Evolutionary conservation across 2,888 invertebrate species (phyloP), one percentile per base, ranked within the genome.

Genomic region (Mesochorus sp.): DNA sequence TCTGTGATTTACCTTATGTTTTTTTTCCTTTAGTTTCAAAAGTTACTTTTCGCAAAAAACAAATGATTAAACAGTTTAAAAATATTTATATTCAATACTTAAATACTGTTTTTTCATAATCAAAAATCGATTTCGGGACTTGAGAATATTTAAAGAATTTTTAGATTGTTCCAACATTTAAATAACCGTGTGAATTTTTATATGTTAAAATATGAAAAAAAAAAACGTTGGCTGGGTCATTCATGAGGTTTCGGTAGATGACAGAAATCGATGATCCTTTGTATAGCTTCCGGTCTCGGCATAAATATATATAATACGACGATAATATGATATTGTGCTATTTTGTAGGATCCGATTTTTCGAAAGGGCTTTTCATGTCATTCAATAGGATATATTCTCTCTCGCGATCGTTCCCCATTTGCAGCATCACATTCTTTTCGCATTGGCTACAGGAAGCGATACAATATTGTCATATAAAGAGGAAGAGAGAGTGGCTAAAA

Each of bases 391-490:
- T 76, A 85, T 86, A 86, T 86, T 67, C 85, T 85, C 14, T 42
- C 57, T 55, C 82, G 80, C 49, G 75, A 74, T 61, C 66, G 74
- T 71, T 76, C n/a, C n/a, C n/a, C n/a, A n/a, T 70, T 66, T 67
- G 67, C 53, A 31, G 34, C 31, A 49, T 59, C 44, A 57, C 31
- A 76, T 74, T 64, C 28, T 67, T 67, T 34, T 47, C 64, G 72
- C 74, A 79, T 80, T 80, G 80, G 67, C 76, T 76, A 83, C 80
- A 83, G 84, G 84, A 82, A 84, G 67, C 82, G 85, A 83, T 83
- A 86, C 85, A 88, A 87, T 85, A 82, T 86, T 83, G 84, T 83
- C 82, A 80, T 82, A 82, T 81, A 72, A 57, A 44, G 24, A 51
- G 53, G 21, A 28, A 67, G 49, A 47, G 26, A 39, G 44, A 53